Percentiles rank a stretch among this genome's conserved stretches.
These are phyloP conservation scores for Sinotaia quadrata DNA, from an alignment of 2,888 invertebrate genomes.

Conservation along the genomic window DNA sequence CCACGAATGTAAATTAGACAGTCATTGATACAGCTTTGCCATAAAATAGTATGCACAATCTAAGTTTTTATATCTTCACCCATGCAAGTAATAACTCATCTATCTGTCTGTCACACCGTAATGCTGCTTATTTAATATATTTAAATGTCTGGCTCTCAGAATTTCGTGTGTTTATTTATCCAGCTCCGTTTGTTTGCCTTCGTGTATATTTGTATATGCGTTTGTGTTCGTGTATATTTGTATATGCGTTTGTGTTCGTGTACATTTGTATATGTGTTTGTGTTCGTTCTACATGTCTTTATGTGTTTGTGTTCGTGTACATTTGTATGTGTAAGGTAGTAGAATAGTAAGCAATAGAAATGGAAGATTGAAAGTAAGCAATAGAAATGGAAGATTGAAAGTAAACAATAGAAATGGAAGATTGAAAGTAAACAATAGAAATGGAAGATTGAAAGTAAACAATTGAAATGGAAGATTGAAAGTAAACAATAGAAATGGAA, in stretches of 20 bases:
- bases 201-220: background rate
- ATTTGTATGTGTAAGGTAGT: background rate
- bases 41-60: too few species aligned
- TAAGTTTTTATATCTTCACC: too few species aligned
- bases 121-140: too few species aligned
- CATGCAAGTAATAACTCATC: too few species aligned
- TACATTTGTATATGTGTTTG: slow-evolving; percentile 3
- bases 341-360: background rate
- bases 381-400: background rate
- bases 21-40: too few species aligned
- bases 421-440: background rate
- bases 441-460: background rate
- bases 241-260: background rate
- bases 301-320: slow-evolving; percentile 5
- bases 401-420: background rate
- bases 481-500: background rate
- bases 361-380: background rate
- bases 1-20: too few species aligned
- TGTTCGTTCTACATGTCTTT: background rate
- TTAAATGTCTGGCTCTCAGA: too few species aligned
- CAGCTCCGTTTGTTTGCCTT: background rate
- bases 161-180: too few species aligned
- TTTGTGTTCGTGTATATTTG: slow-evolving; percentile 1
- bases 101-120: too few species aligned
- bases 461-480: too few species aligned